Evolutionary conservation across 1,140 invertebrate species (phyloP).

Genomic region (Meloidogyne floridensis): DNA sequence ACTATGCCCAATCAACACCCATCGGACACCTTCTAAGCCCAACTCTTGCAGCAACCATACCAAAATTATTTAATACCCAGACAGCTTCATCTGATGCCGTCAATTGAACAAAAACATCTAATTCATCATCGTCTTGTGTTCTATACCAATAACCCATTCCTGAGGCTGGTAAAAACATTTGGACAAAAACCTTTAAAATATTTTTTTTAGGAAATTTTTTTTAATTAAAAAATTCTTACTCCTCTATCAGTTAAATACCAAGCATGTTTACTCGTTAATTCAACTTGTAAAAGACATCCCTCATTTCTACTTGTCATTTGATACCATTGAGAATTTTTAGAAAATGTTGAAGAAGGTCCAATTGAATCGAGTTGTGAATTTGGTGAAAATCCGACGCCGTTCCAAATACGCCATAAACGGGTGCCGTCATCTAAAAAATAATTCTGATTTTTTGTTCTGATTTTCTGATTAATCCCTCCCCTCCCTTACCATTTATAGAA

Average conservation of each 20-base stretch:
- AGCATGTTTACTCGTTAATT: conserved; percentile 38
- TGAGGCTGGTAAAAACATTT: conserved; percentile 55
- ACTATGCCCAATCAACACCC: conserved; percentile 53
- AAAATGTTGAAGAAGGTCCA: conserved; percentile 27
- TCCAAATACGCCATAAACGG: conserved; percentile 41
- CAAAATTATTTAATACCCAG: conserved; percentile 42
- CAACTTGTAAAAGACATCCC: conserved; percentile 35
- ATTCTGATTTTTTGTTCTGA: too few relatives aligned
- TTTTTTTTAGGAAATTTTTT: not conserved
- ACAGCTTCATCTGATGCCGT: conserved; percentile 50
- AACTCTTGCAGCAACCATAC: conserved; percentile 45
- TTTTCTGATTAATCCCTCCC: too few relatives aligned
- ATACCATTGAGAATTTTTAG: conserved; percentile 29
- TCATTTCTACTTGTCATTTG: conserved; percentile 48
- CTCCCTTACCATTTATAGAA: not conserved
- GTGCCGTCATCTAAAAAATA: conserved; percentile 37
- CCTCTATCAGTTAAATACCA: conserved; percentile 52
- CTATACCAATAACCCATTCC: conserved; percentile 46
- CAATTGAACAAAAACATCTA: conserved; percentile 31
- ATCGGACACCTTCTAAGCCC: conserved; percentile 52
- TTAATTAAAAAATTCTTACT: not conserved
- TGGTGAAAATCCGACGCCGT: conserved; percentile 43
- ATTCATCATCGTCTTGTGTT: conserved; percentile 40
- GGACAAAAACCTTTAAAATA: conserved; percentile 47
- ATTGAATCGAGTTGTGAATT: conserved; percentile 23